Evolutionary conservation across 2,113 vertebrate species (phyloP).

Genomic region (Syngnathus floridae): DNA sequence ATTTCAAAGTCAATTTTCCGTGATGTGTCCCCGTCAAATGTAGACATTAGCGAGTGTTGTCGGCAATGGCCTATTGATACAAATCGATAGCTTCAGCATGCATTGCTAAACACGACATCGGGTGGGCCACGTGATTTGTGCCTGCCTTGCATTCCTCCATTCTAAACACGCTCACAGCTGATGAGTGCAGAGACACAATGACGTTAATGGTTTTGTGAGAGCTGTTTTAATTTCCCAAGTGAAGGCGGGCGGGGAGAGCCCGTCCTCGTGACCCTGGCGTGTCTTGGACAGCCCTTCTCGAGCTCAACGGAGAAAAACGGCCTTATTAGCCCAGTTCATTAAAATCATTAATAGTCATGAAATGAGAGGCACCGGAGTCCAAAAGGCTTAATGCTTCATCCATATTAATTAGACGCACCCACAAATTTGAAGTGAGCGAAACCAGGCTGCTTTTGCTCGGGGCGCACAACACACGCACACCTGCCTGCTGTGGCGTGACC

Average conservation of each 20-base stretch:
- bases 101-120: background rate
- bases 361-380: slow-evolving; percentile 98
- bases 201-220: slow-evolving; percentile 56
- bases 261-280: slow-evolving; percentile 49
- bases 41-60: background rate
- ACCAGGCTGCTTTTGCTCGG: slow-evolving; percentile 29
- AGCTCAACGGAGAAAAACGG: slow-evolving; percentile 89
- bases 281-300: slow-evolving; percentile 85
- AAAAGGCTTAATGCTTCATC: slow-evolving; percentile 98
- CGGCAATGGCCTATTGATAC: background rate
- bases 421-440: slow-evolving; percentile 90
- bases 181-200: slow-evolving; percentile 34
- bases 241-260: slow-evolving; percentile 32
- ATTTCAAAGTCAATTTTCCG: background rate
- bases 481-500: slow-evolving; percentile 84
- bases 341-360: slow-evolving; percentile 99
- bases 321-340: slow-evolving; percentile 99
- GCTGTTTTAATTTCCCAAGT: slow-evolving; percentile 64
- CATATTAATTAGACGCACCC: slow-evolving; percentile 97
- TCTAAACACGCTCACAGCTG: slow-evolving; percentile 25
- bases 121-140: background rate
- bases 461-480: slow-evolving; percentile 72
- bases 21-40: background rate
- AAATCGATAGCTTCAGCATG: background rate
- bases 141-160: slow-evolving; percentile 2